A percentile compares a stretch with the other conserved stretches of the same genome.
Conservation (phyloP, 1,140 invertebrate species). For the Vollenhovia emeryi region DNA sequence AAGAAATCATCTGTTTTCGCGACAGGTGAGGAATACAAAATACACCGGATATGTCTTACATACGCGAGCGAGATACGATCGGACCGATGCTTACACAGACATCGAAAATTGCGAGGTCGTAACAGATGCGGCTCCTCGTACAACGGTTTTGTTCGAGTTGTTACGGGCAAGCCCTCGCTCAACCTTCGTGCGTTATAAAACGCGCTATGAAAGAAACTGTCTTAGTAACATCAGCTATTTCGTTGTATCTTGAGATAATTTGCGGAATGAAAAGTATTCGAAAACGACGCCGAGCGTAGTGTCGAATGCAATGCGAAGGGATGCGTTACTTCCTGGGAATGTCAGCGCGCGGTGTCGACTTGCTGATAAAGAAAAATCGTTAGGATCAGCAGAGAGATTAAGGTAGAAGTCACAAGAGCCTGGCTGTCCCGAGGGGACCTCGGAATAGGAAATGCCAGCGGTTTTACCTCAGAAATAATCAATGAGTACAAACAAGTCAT, state of each 20-base stretch:
- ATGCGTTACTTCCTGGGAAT: not conserved
- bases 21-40: constrained; percentile 10
- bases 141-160: not conserved
- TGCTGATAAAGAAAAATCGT: constrained; percentile 42
- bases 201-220: not conserved
- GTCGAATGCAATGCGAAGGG: not conserved
- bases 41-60: constrained; percentile 14
- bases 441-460: constrained; percentile 9
- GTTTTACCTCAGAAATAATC: constrained; percentile 61
- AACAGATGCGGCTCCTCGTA: constrained; percentile 8
- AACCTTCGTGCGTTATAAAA: not conserved
- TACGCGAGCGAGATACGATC: not conserved
- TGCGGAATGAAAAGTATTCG: not conserved
- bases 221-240: not conserved
- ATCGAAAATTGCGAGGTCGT: not conserved
- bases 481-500: constrained; percentile 52
- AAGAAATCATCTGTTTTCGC: constrained; percentile 28
- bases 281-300: not conserved
- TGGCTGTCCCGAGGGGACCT: constrained; percentile 13
- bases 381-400: not conserved
- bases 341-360: not conserved
- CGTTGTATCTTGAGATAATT: not conserved
- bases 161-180: not conserved
- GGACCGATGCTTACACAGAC: constrained; percentile 3
- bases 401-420: not conserved